Base-by-base conservation (phyloP, 2,888 invertebrate genomes). In the Gibbula magus region DNA sequence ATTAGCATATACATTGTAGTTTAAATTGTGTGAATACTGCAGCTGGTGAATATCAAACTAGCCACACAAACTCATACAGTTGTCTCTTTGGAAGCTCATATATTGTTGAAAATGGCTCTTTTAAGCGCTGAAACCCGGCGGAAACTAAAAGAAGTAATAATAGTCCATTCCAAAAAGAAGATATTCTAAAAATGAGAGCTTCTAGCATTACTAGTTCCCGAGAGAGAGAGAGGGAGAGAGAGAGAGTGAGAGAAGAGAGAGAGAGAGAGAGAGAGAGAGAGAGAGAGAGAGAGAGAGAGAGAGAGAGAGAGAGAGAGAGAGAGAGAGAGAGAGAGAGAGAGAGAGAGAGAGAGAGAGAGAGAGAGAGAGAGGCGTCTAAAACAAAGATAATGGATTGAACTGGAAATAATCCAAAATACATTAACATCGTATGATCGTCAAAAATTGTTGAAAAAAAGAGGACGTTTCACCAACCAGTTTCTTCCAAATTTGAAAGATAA, bases 211-310 rank as follows among this genome's bases (percentile, higher is more conserved):
- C 35, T n/a, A 77, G 20, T 29, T 45, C 25, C 22, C 20, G 53
- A 25, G 18, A 77, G 51, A 66, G 3, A 2, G 0, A 66, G 10
- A 29, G 32, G 22, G 25, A 77, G 45, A 66, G 35, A n/a, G 32
- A 39, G n/a, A 67, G n/a, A 20, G 18, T n/a, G 45, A 29, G 51
- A 8, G 29, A 29, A 29, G 32, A 52, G n/a, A 76, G 18, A 25
- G 18, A 45, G 53, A 74, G 1, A 29, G 29, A 53, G 53, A 74
- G 29, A 51, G 13, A 74, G 70, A 80, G 29, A 51, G 25, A 80
- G 76, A 67, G 53, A 45, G 29, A 53, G 76, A 54, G 29, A 51
- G 32, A 2, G 20, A 56, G 10, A 56, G 25, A 56, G 5, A 5
- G 2, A 74, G 1, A 4, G 39, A 75, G 1, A 51, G 20, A 75